A percentile compares a stretch with the other conserved stretches of the same genome.
phyloP scores from a whole-genome alignment of 2,113 vertebrate species.

The Gymnocephalus cernua region DNA sequence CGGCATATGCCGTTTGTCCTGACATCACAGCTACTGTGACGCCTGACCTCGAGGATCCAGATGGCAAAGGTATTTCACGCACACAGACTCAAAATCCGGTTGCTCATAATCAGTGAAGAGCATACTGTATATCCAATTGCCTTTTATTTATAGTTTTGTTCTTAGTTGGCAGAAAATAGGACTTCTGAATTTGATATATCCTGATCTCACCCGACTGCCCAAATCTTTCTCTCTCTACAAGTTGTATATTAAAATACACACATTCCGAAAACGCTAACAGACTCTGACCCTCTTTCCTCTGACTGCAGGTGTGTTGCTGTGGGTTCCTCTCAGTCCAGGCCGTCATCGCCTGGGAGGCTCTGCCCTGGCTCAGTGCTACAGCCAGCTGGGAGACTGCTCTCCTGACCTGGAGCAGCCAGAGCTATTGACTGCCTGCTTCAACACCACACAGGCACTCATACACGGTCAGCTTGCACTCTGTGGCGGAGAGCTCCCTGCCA shows the following conservation, averaged over 20 bases:
- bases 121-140: background rate
- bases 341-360: slow-evolving; percentile 90
- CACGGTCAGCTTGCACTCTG: slow-evolving; percentile 74
- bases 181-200: background rate
- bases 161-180: background rate
- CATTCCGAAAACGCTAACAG: background rate
- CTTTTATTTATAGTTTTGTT: background rate
- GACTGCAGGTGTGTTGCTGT: slow-evolving; percentile 86
- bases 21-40: slow-evolving; percentile 94
- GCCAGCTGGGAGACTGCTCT: slow-evolving; percentile 89
- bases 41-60: slow-evolving; percentile 91
- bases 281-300: slow-evolving; percentile 34
- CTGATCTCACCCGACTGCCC: background rate
- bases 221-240: background rate
- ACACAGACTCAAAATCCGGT: background rate
- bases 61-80: slow-evolving; percentile 85
- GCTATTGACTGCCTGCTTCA: slow-evolving; percentile 86
- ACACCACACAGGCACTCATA: slow-evolving; percentile 88
- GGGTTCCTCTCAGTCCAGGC: slow-evolving; percentile 86
- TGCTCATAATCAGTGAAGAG: background rate
- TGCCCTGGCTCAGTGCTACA: slow-evolving; percentile 92
- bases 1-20: slow-evolving; percentile 92
- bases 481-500: background rate
- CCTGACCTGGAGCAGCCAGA: slow-evolving; percentile 89
- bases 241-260: background rate